These are phyloP conservation scores for Drosophila algonquin DNA, from an alignment of 2,888 invertebrate species.

Conservation along the genomic window DNA sequence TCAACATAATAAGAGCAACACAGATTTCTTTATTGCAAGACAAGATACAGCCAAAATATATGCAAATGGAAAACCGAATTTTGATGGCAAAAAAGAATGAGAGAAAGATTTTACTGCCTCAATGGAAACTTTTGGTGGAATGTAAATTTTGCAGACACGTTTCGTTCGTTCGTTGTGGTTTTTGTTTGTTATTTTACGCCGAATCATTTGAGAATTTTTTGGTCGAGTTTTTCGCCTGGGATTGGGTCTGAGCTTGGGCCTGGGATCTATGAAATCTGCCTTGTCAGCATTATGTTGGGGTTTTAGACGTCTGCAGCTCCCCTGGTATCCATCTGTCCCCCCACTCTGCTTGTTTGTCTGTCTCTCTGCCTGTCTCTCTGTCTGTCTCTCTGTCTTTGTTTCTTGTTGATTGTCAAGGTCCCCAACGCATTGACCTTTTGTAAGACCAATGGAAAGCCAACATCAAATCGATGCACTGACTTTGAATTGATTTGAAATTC, in stretches of 20 bases:
- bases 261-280: constrained; percentile 51
- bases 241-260: background rate
- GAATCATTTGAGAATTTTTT: constrained; percentile 32
- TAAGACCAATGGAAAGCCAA: constrained; percentile 50
- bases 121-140: constrained; percentile 36
- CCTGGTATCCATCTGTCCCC: constrained; percentile 14
- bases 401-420: constrained; percentile 72
- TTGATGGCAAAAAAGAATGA: constrained; percentile 8
- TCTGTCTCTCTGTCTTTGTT: constrained; percentile 12
- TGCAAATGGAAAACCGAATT: constrained; percentile 34
- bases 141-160: constrained; percentile 45
- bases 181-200: constrained; percentile 20
- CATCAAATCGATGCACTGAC: constrained; percentile 29
- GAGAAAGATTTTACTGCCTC: constrained; percentile 22
- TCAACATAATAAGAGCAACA: constrained; percentile 44
- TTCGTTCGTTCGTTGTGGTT: background rate
- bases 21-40: constrained; percentile 33
- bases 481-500: constrained; percentile 31
- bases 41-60: constrained; percentile 17
- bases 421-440: constrained; percentile 69
- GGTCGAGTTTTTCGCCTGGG: background rate
- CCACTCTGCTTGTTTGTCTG: background rate
- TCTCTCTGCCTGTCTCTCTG: too few species aligned
- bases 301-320: constrained; percentile 38
- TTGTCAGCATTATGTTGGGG: constrained; percentile 60